Evolutionary conservation across 2,797 vertebrate species (phyloP), one percentile per base, ranked within the genome.

Genomic region (Petrocephalus sullivani): DNA sequence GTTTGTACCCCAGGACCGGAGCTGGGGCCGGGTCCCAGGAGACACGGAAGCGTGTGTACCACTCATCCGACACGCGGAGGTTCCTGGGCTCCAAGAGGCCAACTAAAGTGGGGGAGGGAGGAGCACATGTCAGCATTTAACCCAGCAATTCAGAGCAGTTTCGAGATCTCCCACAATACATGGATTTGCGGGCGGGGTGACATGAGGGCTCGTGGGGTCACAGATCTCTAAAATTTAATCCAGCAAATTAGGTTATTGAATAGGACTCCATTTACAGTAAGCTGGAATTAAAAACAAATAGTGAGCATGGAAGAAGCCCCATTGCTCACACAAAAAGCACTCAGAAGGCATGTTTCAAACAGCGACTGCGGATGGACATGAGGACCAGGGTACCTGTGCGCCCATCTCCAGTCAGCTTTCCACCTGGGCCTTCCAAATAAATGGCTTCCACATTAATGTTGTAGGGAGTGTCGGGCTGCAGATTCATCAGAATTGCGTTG

Each of bases 41-140:
- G 89, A 99, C 98, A 46, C 98, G 94, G 96, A 99, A 99, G 8
- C 98, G 94, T 0, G 98, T 99, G 91, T 99, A 99, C 98, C 98
- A 99, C 92, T 99, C 98, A 14, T 99, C 98, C 0, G 97, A 97
- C 88, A 99, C 93, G 0, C 96, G 96, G 23, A 99, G 97, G 93
- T 97, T 98, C 92, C 96, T 96, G 90, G 98, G 98, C 85, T 96
- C 96, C 93, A 98, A 92, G 85, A 99, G 92, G 21, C 96, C 98
- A 87, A 97, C 98, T 99, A 91, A 3, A 93, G 9, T 21, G 60
- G 87, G 16, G 87, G 56, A 87, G 33, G 90, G 23, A 10, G 87
- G 21, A 88, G 7, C 60, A 87, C 23, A 28, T 0, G 53, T 89
- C 78, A 92, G 28, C 28, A 28, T 28, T 28, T 28, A 28, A 28